Evolutionary conservation across 2,797 vertebrate genomes (phyloP), one percentile per base, ranked within the genome.

Genomic region (Argentina silus): DNA sequence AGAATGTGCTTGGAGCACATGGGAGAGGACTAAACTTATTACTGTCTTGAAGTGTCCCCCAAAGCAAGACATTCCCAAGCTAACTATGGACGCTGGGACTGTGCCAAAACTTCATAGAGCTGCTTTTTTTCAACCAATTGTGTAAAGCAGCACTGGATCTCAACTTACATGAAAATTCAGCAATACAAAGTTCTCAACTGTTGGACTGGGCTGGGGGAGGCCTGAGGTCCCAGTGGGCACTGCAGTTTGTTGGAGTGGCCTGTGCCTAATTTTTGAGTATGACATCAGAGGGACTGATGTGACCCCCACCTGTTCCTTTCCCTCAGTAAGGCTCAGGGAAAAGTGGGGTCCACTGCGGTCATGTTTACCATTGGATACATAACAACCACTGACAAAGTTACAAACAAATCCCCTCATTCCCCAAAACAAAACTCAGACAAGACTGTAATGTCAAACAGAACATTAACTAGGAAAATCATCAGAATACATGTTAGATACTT

Each of bases 231-330:
- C 61, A 15, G 23, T 65, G 61, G 19, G 51, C 64, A 17, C 53
- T 44, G 21, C 14, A 71, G 59, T 73, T 69, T 73, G 67, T 79
- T 67, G 79, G 74, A 15, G 72, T 79, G 68, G 83, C 73, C 78
- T 77, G 73, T 66, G 70, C 84, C 80, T 87, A 70, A 83, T 81
- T 88, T 86, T 74, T 87, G 68, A 66, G 0, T 12, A 85, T 85
- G 84, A 87, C 56, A 73, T 86, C 75, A 56, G 80, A 63, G 70
- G 12, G n/a, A 48, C 62, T 78, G 51, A 10, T 56, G 74, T 48
- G 76, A 68, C 59, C 74, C 74, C 59, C 92, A 93, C 78, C 91
- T 93, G 92, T 74, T 85, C 78, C 79, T 82, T 78, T 92, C 91
- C 76, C 73, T 92, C 91, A 91, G 50, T 70, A 36, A 74, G 68